Base-by-base conservation (phyloP, 2,888 invertebrate species). In the Oegoconia quadripuncta region DNA sequence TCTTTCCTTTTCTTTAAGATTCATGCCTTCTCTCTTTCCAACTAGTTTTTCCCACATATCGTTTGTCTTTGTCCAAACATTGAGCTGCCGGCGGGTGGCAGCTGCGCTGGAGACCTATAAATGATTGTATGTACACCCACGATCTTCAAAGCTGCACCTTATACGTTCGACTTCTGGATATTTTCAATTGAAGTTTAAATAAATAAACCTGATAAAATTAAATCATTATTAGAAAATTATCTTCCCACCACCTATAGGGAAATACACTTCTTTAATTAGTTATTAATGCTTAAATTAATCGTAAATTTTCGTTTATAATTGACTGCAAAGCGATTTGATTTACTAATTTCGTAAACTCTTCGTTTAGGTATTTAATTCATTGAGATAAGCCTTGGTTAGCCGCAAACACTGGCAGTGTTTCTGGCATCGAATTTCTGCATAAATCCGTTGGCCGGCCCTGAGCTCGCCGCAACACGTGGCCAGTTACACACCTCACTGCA, bases 11-110 rank as follows among this genome's bases (percentile, higher is more conserved):
- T 86, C 84, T 71, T 67, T 69, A 65, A 68, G 67, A 72, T 74
- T 73, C 65, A 70, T 67, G 47, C 58, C 64, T 55, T 60, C 61
- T 87, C 87, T 69, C 80, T 67, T 69, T 87, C 72, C 64, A 67
- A 64, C 84, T 55, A 52, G 61, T 57, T 76, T 76, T 78, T 80
- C 77, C 75, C 80, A 76, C 63, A 66, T 76, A 86, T 83, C 55
- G 61, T 75, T 65, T 73, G 71, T 87, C 87, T 80, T 83, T 75
- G 67, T 87, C 86, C 86, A 87, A 86, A 87, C 84, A 84, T 74
- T 79, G 77, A 72, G 71, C 67, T 70, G 61, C 72, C 68, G 63
- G 50, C 52, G 74, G 74, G 72, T 76, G 79, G 78, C 84, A 84
- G 86, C 84, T 84, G 84, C 78, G 65, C 64, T 65, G 73, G 78